Percentiles rank a stretch among this genome's conserved stretches.
Evolutionary conservation across 2,113 vertebrate species (phyloP).

Genomic region (Urocynchramus pylzowi): DNA sequence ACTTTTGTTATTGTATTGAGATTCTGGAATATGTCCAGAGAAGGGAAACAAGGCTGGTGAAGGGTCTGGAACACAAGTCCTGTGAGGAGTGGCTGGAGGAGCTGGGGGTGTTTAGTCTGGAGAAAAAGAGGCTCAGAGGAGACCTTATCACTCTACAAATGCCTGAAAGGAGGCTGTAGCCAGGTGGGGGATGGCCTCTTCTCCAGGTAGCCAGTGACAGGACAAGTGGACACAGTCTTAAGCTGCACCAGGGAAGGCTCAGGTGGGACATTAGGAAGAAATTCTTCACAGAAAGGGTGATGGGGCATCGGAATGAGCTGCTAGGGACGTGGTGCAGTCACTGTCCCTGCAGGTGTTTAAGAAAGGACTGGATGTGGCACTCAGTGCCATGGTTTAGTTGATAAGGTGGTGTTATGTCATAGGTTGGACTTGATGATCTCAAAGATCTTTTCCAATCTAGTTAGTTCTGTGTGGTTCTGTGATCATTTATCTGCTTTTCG

Average conservation of each 20-base stretch:
- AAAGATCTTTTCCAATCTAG: not conserved
- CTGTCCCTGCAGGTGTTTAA: not conserved
- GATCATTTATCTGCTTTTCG: not conserved
- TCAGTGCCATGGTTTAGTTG: not conserved
- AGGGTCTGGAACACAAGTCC: not conserved
- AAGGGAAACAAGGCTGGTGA: not conserved
- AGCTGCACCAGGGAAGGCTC: fast-evolving
- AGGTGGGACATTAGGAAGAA: not conserved
- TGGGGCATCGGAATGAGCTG: not conserved
- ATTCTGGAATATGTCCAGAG: not conserved
- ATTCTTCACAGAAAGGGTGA: not conserved
- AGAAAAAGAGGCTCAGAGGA: not conserved
- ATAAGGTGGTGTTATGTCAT: not conserved
- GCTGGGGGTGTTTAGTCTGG: not conserved
- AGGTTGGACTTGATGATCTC: not conserved
- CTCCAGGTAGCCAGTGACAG: no score
- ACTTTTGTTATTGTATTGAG: not conserved
- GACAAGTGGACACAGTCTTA: not conserved
- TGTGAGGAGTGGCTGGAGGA: not conserved
- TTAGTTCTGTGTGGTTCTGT: not conserved
- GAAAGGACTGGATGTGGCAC: not conserved
- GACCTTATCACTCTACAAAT: not conserved
- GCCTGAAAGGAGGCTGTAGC: not conserved
- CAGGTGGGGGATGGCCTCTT: fast-evolving
- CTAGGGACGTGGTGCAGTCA: not conserved